Conservation (phyloP, 2,888 invertebrate species). For the Tupiocoris notatus region DNA sequence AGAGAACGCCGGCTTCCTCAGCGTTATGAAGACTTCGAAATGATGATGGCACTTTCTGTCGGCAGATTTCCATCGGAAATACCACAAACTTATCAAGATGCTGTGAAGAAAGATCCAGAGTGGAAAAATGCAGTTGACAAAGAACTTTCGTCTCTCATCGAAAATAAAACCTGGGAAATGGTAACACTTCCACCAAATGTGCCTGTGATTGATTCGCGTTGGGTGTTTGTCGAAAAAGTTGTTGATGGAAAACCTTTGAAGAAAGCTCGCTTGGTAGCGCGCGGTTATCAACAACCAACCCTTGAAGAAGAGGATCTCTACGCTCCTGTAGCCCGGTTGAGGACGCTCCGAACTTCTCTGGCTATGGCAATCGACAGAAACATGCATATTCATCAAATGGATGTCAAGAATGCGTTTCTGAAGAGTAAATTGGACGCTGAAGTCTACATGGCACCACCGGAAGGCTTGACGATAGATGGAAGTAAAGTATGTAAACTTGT, state of each 20-base stretch:
- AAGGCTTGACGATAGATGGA: not conserved
- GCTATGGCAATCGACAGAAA: slow-evolving; percentile 18
- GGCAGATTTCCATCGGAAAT: not conserved
- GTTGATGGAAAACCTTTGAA: slow-evolving; percentile 14
- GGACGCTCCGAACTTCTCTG: not conserved
- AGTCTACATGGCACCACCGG: slow-evolving; percentile 30
- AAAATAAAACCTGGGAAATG: slow-evolving; percentile 37
- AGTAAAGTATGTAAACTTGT: slow-evolving; percentile 10
- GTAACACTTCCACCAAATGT: slow-evolving; percentile 13
- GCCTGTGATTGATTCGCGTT: slow-evolving; percentile 19
- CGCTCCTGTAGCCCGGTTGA: slow-evolving; percentile 15
- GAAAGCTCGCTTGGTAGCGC: slow-evolving; percentile 37
- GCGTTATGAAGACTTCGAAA: not conserved
- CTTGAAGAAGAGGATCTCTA: slow-evolving; percentile 27
- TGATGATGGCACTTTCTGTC: not conserved
- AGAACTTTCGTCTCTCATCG: slow-evolving; percentile 8
- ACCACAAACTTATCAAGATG: slow-evolving; percentile 6
- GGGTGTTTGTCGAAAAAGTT: slow-evolving; percentile 25
- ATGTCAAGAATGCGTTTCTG: slow-evolving; percentile 14
- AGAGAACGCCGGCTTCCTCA: slow-evolving; percentile 43
- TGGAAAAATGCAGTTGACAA: slow-evolving; percentile 25
- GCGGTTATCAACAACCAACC: slow-evolving; percentile 38
- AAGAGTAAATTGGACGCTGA: not conserved
- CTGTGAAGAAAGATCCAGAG: not conserved
- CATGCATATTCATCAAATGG: slow-evolving; percentile 32